These are phyloP conservation scores for Ophiodon elongatus DNA, from an alignment of 2,113 vertebrate species.

Conservation along the genomic window DNA sequence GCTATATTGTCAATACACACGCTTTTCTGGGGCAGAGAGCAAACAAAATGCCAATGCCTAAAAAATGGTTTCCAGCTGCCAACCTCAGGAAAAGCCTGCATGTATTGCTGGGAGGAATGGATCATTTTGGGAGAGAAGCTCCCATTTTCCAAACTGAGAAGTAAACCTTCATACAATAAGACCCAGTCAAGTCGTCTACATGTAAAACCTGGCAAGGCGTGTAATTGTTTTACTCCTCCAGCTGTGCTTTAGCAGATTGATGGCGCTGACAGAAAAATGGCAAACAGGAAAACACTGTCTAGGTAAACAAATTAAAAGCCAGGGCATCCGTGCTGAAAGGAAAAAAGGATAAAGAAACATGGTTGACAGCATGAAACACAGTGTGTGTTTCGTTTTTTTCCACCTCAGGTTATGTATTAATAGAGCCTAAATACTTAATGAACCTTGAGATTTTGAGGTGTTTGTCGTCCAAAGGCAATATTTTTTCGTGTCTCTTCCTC, in stretches of 20 bases:
- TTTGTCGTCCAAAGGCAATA: constrained; percentile 49
- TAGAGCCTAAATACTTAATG: constrained; percentile 41
- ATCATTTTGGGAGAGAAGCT: constrained; percentile 42
- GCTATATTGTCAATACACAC: constrained; percentile 33
- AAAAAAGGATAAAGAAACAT: constrained; percentile 3
- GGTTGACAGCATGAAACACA: constrained; percentile 5
- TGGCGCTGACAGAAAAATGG: constrained; percentile 52
- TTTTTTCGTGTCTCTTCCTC: constrained; percentile 36
- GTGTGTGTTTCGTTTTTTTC: constrained; percentile 17
- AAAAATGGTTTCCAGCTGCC: constrained; percentile 39
- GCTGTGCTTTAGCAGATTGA: constrained; percentile 58
- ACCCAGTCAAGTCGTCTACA: constrained; percentile 48
- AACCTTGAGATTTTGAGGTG: constrained; percentile 27
- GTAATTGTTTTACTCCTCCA: constrained; percentile 76
- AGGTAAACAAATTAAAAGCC: constrained; percentile 70
- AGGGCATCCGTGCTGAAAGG: constrained; percentile 50
- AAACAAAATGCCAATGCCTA: constrained; percentile 29
- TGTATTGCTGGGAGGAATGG: constrained; percentile 8
- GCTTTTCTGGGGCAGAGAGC: constrained; percentile 5
- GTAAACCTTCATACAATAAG: constrained; percentile 35
- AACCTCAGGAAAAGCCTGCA: constrained; percentile 24
- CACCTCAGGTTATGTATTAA: constrained; percentile 31
- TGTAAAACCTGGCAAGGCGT: constrained; percentile 73
- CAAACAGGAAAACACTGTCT: constrained; percentile 45
- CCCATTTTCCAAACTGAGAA: constrained; percentile 27